Evolutionary conservation across 1,140 invertebrate species (phyloP).

Genomic region (Caerostris extrusa): DNA sequence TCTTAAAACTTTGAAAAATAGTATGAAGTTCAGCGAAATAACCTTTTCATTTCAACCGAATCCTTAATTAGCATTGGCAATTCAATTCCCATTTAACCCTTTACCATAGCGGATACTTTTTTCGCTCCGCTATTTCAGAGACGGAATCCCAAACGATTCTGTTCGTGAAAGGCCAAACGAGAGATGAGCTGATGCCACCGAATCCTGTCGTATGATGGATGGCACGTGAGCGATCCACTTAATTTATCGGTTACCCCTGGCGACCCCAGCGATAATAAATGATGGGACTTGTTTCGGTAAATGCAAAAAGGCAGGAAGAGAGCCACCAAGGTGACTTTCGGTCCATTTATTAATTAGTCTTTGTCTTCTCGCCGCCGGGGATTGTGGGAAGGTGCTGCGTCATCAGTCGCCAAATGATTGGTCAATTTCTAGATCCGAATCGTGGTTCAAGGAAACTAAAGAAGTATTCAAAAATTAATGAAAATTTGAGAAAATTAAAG

Average conservation of each 20-base stretch:
- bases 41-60: not conserved
- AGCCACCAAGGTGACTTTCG: not conserved
- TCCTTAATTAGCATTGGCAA: not conserved
- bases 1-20: not conserved
- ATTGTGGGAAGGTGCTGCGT: not conserved
- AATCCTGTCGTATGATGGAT: slow-evolving; percentile 41
- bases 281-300: slow-evolving; percentile 14
- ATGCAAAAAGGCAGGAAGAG: not conserved
- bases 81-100: not conserved
- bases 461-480: too few species aligned
- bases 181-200: not conserved
- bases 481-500: too few species aligned
- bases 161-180: not conserved
- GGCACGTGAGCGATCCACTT: slow-evolving; percentile 24
- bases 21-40: not conserved
- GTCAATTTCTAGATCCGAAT: too few species aligned
- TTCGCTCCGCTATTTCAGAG: not conserved
- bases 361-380: not conserved
- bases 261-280: slow-evolving; percentile 14
- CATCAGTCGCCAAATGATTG: not conserved
- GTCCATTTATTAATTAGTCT: not conserved
- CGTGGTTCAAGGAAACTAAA: too few species aligned
- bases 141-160: not conserved
- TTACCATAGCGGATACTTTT: not conserved
- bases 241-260: slow-evolving; percentile 54